These are phyloP conservation scores for Gallirallus australis DNA, from an alignment of 2,797 vertebrate genomes.

Conservation along the genomic window DNA sequence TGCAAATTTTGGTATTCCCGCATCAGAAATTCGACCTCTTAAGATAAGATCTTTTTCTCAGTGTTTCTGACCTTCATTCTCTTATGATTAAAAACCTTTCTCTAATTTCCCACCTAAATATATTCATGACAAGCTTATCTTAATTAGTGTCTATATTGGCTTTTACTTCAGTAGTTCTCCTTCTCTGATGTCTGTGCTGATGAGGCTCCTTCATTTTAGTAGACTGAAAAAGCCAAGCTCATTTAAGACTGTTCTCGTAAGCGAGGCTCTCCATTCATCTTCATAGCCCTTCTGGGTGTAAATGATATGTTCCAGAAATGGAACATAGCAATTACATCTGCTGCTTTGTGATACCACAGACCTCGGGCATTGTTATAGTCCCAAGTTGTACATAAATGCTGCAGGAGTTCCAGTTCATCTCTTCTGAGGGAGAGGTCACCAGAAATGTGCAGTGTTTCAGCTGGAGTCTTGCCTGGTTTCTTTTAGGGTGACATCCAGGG, in stretches of 20 bases:
- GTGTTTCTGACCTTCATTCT: neutral
- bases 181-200: neutral
- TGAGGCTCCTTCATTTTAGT: neutral
- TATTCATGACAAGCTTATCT: slow-evolving; percentile 6
- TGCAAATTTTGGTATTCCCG: neutral
- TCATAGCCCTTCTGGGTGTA: neutral
- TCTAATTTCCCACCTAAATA: slow-evolving; percentile 13
- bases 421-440: neutral
- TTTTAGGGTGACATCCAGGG: neutral
- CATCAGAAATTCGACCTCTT: neutral
- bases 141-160: neutral
- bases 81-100: neutral
- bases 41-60: neutral
- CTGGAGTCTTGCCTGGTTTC: neutral
- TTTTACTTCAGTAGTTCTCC: slow-evolving; percentile 8
- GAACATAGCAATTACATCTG: neutral
- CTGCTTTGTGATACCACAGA: neutral
- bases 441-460: neutral
- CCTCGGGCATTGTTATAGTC: neutral
- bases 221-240: neutral
- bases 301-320: neutral
- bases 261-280: neutral
- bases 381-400: neutral
- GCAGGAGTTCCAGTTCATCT: neutral
- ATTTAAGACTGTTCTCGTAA: neutral